Evolutionary conservation across 2,888 invertebrate genomes (phyloP).

Genomic region (Aphidius colemani): DNA sequence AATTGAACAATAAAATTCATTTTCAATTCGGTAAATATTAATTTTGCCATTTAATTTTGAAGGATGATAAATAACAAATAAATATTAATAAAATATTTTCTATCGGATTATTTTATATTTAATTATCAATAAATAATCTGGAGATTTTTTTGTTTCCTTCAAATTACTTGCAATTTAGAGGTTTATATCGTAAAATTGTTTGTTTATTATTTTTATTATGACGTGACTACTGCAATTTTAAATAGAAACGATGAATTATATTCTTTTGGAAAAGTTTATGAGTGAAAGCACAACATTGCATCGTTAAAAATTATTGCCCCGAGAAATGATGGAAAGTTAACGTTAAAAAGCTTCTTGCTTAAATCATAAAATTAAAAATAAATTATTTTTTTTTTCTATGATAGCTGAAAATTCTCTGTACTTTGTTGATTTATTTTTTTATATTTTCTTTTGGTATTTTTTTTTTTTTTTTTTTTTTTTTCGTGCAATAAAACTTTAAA

Average conservation of each 20-base stretch:
- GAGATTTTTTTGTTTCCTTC: too few relatives aligned
- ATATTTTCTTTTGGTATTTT: neutral
- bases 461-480: neutral
- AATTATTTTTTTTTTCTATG: slow-evolving; percentile 16
- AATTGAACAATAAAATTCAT: too few relatives aligned
- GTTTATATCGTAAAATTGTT: neutral
- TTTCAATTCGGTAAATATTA: too few relatives aligned
- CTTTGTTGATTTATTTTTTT: neutral
- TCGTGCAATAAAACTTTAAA: neutral
- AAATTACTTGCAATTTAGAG: too few relatives aligned
- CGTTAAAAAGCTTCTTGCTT: slow-evolving; percentile 4
- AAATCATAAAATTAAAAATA: slow-evolving; percentile 22
- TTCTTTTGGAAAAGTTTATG: slow-evolving; percentile 10
- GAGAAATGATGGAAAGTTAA: slow-evolving; percentile 3
- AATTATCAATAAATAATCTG: too few relatives aligned
- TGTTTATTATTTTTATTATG: neutral
- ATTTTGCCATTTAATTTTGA: too few relatives aligned
- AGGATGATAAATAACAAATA: too few relatives aligned
- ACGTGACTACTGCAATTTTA: neutral
- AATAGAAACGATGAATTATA: slow-evolving; percentile 8
- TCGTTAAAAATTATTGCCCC: slow-evolving; percentile 23
- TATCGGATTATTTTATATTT: too few relatives aligned
- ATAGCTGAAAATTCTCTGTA: slow-evolving; percentile 1
- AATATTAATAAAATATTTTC: too few relatives aligned
- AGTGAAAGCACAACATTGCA: slow-evolving; percentile 6